phyloP scores from a whole-genome alignment of 2,797 vertebrate genomes.

The Neosalanx taihuensis region DNA sequence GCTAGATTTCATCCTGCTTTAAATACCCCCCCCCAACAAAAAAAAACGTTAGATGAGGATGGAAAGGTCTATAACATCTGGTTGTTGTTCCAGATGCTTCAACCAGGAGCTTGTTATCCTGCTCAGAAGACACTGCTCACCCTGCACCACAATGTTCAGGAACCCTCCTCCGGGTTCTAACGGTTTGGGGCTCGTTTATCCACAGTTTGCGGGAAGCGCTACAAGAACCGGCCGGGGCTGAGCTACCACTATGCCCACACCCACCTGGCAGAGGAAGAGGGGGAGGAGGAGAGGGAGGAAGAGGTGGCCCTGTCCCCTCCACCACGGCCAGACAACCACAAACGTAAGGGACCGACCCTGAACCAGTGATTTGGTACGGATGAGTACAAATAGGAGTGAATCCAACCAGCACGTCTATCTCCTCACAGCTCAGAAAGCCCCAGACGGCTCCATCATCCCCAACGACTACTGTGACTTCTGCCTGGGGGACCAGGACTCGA shows the following conservation, averaged over 20 bases:
- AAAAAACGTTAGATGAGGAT: background rate
- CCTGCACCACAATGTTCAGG: background rate
- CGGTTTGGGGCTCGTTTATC: conserved; percentile 18
- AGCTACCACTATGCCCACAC: conserved; percentile 98
- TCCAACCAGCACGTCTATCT: background rate
- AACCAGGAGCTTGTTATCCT: no score
- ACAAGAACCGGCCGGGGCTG: conserved; percentile 96
- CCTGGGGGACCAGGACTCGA: conserved; percentile 92
- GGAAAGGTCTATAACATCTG: no score
- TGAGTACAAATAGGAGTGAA: no score
- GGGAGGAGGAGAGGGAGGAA: conserved; percentile 86
- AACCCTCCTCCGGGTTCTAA: conserved; percentile 14
- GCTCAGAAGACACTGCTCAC: no score
- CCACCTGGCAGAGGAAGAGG: conserved; percentile 94
- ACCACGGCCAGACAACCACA: conserved; percentile 85
- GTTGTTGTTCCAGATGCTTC: no score
- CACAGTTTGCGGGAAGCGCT: conserved; percentile 94
- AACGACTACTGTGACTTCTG: conserved; percentile 99
- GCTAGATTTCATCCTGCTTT: background rate
- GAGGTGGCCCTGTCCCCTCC: conserved; percentile 82
- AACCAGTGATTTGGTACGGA: background rate
- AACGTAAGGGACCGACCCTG: conserved; percentile 79
- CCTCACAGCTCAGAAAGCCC: conserved; percentile 87
- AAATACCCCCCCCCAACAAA: background rate
- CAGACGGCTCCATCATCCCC: conserved; percentile 90